These are phyloP conservation scores for Sesia apiformis DNA, from an alignment of 2,888 invertebrate genomes.

Conservation along the genomic window DNA sequence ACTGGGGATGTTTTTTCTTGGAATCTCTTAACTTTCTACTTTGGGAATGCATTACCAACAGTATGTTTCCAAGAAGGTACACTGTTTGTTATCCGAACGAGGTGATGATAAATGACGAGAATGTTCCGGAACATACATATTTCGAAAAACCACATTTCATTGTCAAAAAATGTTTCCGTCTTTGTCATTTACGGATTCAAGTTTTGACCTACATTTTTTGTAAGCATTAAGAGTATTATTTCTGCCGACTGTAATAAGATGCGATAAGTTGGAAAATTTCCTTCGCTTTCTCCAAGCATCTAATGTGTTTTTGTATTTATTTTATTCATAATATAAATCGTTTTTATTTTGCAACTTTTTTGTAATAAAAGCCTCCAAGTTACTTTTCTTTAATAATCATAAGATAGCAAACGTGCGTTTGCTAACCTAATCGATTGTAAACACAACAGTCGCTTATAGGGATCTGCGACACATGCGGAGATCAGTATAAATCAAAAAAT, in stretches of 20 bases:
- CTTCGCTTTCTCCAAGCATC: background rate
- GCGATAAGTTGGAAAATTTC: background rate
- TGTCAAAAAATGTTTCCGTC: background rate
- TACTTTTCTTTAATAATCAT: no score
- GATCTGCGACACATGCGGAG: no score
- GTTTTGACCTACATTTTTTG: background rate
- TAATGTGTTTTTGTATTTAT: background rate
- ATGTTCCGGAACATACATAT: background rate
- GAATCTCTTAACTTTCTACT: background rate
- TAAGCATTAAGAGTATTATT: background rate
- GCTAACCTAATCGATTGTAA: no score
- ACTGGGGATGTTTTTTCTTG: background rate
- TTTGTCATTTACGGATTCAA: background rate
- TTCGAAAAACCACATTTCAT: background rate
- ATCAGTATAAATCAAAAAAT: no score
- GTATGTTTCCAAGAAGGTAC: background rate
- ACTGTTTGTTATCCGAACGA: background rate
- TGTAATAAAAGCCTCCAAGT: no score
- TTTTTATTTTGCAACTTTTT: no score
- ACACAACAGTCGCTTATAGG: no score
- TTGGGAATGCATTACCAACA: background rate
- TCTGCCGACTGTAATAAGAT: background rate
- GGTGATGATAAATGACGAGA: background rate
- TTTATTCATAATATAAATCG: no score
- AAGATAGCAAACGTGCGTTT: no score